phyloP scores from a whole-genome alignment of 2,797 vertebrate species.

The Alectoris magna region DNA sequence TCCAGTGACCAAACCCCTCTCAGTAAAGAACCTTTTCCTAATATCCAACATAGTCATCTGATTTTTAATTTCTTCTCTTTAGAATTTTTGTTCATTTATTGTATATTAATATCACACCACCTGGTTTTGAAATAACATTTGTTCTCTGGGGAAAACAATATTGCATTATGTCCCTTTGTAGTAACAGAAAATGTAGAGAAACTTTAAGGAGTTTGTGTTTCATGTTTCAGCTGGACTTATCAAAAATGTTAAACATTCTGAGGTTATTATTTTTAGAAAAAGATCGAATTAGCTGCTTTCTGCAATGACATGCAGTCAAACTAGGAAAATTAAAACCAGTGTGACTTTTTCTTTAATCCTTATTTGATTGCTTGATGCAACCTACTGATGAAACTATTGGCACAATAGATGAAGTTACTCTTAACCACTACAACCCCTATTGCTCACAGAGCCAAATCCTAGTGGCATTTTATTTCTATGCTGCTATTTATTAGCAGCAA shows the following conservation, averaged over 20 bases:
- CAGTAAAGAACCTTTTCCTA: too few species aligned
- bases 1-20: too few species aligned
- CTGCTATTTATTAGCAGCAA: conserved; percentile 47
- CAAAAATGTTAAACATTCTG: background rate
- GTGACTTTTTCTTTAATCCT: conserved; percentile 64
- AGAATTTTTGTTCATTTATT: background rate
- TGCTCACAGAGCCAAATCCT: conserved; percentile 42
- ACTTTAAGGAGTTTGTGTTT: background rate
- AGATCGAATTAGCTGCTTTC: conserved; percentile 49
- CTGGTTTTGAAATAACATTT: background rate
- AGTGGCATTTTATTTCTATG: background rate
- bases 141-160: background rate
- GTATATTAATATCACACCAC: too few species aligned
- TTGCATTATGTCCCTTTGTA: background rate
- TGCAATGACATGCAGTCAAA: conserved; percentile 44
- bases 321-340: conserved; percentile 55
- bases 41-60: background rate
- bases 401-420: conserved; percentile 52
- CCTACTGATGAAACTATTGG: conserved; percentile 41
- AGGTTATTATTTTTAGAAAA: conserved; percentile 16
- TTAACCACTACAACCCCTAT: conserved; percentile 37
- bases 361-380: conserved; percentile 68
- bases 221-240: background rate
- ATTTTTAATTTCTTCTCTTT: background rate
- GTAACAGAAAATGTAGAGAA: background rate